A percentile compares a stretch with the other conserved stretches of the same genome.
phyloP scores from a whole-genome alignment of 2,797 vertebrate genomes.

The Discoglossus pictus region DNA sequence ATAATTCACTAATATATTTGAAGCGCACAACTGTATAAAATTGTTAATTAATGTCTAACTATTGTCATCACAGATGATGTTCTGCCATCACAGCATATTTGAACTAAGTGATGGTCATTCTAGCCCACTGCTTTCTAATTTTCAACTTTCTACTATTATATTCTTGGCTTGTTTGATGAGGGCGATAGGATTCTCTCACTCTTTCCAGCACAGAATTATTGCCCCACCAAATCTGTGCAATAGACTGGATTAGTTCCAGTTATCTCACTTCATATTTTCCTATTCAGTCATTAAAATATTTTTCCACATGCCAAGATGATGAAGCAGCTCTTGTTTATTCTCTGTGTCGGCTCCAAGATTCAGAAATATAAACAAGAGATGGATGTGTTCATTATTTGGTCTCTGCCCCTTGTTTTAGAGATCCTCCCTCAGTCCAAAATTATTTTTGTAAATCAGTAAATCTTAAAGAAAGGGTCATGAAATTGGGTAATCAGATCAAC shows the following conservation, averaged over 20 bases:
- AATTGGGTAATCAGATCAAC: too few relatives aligned
- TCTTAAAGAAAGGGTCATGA: too few relatives aligned
- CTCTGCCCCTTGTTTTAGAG: slow-evolving; percentile 12
- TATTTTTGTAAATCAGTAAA: too few relatives aligned
- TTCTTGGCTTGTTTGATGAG: slow-evolving; percentile 51
- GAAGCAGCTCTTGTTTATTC: slow-evolving; percentile 52
- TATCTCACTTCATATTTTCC: slow-evolving; percentile 64
- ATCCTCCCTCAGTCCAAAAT: slow-evolving; percentile 15
- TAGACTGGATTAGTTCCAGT: slow-evolving; percentile 58
- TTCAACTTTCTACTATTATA: neutral
- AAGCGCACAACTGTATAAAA: too few relatives aligned
- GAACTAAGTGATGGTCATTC: too few relatives aligned
- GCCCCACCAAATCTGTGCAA: slow-evolving; percentile 57
- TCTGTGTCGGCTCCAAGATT: slow-evolving; percentile 55
- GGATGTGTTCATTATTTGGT: slow-evolving; percentile 48
- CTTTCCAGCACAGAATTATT: slow-evolving; percentile 65
- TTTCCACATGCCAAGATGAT: slow-evolving; percentile 51
- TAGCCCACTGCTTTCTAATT: too few relatives aligned
- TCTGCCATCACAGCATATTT: too few relatives aligned
- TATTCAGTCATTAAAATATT: slow-evolving; percentile 56
- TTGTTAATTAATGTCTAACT: too few relatives aligned
- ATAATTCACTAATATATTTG: too few relatives aligned
- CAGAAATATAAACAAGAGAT: slow-evolving; percentile 56
- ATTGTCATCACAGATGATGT: too few relatives aligned
- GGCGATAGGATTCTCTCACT: slow-evolving; percentile 58